These are phyloP conservation scores for Epinephelus moara DNA, from an alignment of 2,113 vertebrate species.

Conservation along the genomic window DNA sequence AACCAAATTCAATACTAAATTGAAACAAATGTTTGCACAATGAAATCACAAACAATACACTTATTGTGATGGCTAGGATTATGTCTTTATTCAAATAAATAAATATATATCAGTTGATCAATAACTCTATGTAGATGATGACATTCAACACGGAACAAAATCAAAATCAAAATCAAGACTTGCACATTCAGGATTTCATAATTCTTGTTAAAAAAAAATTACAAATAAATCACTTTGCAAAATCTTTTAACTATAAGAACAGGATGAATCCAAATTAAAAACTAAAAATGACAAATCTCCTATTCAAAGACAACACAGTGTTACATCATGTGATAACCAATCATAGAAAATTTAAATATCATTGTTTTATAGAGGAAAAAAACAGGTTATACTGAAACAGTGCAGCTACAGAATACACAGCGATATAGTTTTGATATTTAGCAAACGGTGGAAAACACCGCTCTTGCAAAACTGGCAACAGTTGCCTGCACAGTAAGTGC, in stretches of 20 bases:
- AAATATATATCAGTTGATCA: not conserved
- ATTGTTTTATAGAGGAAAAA: not conserved
- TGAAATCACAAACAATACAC: constrained; percentile 38
- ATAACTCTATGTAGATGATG: not conserved
- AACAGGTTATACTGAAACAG: not conserved
- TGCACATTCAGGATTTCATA: not conserved
- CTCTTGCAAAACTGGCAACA: constrained; percentile 17
- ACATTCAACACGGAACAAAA: not conserved
- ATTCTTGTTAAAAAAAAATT: not conserved
- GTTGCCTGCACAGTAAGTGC: constrained; percentile 13
- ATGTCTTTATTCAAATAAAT: constrained; percentile 12
- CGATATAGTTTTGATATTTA: not conserved
- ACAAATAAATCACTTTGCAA: not conserved
- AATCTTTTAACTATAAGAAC: not conserved
- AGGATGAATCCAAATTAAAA: not conserved
- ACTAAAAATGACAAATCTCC: not conserved
- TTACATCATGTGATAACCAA: not conserved
- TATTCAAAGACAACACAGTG: not conserved
- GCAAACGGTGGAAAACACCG: not conserved
- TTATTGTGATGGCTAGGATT: not conserved
- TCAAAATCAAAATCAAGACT: not conserved
- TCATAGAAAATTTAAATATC: not conserved
- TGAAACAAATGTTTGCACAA: constrained; percentile 13
- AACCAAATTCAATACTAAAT: not conserved
- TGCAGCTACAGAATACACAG: not conserved